Evolutionary conservation across 2,888 invertebrate genomes (phyloP).

Genomic region (Gastracanthus pulcherrimus): DNA sequence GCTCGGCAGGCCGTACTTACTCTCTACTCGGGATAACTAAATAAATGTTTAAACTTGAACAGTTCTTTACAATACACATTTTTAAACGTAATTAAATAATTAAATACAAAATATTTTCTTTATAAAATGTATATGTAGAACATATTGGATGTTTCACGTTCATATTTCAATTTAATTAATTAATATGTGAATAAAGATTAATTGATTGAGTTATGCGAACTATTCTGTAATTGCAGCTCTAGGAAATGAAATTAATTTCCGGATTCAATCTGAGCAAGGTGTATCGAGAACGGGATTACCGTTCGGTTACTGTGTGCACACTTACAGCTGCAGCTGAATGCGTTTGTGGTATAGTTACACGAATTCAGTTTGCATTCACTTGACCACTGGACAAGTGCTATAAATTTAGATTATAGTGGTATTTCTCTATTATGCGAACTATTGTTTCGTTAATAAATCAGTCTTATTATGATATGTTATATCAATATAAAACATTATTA

Average conservation of each 20-base stretch:
- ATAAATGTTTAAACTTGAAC: too few species aligned
- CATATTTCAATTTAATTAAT: not conserved
- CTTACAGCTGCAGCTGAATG: conserved; percentile 3
- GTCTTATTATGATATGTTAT: not conserved
- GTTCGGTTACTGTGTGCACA: conserved; percentile 14
- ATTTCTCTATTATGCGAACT: not conserved
- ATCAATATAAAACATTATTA: not conserved
- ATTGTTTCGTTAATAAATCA: not conserved
- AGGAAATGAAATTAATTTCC: conserved; percentile 57
- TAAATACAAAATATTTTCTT: too few species aligned
- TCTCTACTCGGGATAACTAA: too few species aligned
- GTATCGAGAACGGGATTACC: conserved; percentile 52
- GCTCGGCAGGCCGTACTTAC: too few species aligned
- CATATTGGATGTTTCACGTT: not conserved
- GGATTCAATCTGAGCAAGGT: conserved; percentile 41
- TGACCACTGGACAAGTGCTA: not conserved
- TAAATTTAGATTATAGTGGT: not conserved
- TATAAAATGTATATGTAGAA: too few species aligned
- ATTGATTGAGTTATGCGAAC: conserved; percentile 17
- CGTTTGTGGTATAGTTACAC: conserved; percentile 30
- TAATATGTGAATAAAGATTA: not conserved
- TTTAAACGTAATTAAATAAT: not conserved
- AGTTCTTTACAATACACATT: too few species aligned
- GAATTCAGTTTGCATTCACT: conserved; percentile 13
- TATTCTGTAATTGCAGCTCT: conserved; percentile 20